phyloP scores from a whole-genome alignment of 2,797 vertebrate genomes.

The Arrhamphus sclerolepis region DNA sequence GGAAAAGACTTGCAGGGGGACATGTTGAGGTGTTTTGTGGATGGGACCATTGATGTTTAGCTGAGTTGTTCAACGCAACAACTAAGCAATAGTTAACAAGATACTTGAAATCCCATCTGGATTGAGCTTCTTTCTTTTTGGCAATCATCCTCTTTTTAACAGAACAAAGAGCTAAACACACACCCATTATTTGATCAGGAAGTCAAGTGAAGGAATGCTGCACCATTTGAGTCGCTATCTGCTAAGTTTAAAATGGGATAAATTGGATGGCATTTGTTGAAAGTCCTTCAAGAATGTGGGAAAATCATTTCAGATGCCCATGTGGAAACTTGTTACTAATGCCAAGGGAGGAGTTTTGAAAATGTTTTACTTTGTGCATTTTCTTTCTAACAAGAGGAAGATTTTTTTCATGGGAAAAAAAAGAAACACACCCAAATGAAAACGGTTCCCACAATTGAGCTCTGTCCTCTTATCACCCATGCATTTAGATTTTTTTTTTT shows the following conservation, averaged over 20 bases:
- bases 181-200: background rate
- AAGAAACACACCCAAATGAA: too few relatives aligned
- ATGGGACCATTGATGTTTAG: background rate
- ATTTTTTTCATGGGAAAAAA: too few relatives aligned
- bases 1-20: too few relatives aligned
- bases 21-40: background rate
- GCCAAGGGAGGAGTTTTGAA: background rate
- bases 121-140: background rate
- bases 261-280: background rate
- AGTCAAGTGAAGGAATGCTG: too few relatives aligned
- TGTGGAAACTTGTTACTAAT: background rate
- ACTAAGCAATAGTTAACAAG: too few relatives aligned
- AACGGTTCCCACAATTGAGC: too few relatives aligned
- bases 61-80: too few relatives aligned
- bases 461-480: too few relatives aligned
- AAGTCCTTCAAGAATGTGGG: background rate
- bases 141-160: background rate
- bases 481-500: too few relatives aligned
- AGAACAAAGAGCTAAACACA: background rate
- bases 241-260: conserved; percentile 6
- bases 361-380: too few relatives aligned
- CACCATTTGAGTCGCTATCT: too few relatives aligned
- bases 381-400: too few relatives aligned
- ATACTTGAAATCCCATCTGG: background rate
- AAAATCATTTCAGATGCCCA: background rate